Evolutionary conservation across 1,140 invertebrate species (phyloP), one percentile per base, ranked within the genome.

Genomic region (Samia ricini): DNA sequence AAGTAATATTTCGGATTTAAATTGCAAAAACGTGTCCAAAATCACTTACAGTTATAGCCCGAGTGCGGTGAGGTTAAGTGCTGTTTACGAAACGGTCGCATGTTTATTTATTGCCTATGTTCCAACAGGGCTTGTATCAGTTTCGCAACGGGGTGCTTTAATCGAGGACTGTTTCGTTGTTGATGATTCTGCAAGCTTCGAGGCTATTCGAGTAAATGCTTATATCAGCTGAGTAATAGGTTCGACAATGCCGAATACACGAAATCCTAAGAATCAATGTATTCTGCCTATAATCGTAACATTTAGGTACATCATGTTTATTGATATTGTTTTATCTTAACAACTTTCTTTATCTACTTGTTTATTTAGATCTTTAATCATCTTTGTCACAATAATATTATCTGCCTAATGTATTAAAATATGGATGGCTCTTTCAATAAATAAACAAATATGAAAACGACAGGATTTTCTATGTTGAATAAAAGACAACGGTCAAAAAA

Each of bases 1-100:
- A 66, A 66, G 64, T 66, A 60, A 72, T 66, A 76, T 71, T 64
- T 69, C 61, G 60, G 48, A 77, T 80, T 76, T 80, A 71, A 76
- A 74, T 80, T 77, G 76, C 75, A 74, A 76, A 77, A 76, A 62
- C 60, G 49, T 66, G 60, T 62, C 23, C 29, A 18, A 68, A 76
- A 72, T 66, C 63, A 62, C 61, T 67, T 33, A 57, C 56, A 12
- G 56, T 21, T 29, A 23, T 23, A 23, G 22, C 51, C 22, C 4
- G 51, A 22, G 51, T 52, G 22, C 12, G 20, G 51, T 52, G 51
- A 42, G 12, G 4, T 42, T 42, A 12, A 42, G 33, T 42, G 33
- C 8, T 42, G 33, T 42, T 42, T 42, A 42, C 8, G 15, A 42
- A 42, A 42, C 15, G 7, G 2, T 42, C 15, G 33, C n/a, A 42